Base-by-base conservation (phyloP, 2,797 vertebrate species). In the Spinus pinus region DNA sequence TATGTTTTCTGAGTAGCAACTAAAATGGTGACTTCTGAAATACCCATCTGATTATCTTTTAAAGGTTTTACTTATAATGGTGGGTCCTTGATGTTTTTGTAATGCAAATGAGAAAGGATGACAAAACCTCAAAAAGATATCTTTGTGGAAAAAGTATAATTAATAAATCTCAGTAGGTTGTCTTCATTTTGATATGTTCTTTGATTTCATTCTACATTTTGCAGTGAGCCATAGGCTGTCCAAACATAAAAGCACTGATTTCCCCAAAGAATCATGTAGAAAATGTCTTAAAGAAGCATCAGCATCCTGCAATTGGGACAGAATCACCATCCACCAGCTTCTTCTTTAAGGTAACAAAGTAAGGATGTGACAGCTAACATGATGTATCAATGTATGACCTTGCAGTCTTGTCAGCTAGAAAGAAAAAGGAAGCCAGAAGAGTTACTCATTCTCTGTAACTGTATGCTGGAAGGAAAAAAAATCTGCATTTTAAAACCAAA, bases 71-170 rank as follows among this genome's bases (percentile, higher is more conserved):
- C 24, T 93, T 86, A 51, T 67, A 89, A 54, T 50, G 46, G 30
- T 83, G 37, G 24, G 46, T 81, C 49, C 57, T 92, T 95, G 81
- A 85, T 92, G 16, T 6, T 82, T 96, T 90, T 91, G 50, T 95
- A 81, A 91, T 96, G 94, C 73, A 94, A 95, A 95, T 94, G 14
- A 31, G 47, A 93, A 91, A 88, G 14, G n/a, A 95, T 83, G 89
- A 92, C 57, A 94, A 88, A 94, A 82, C 33, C 75, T 96, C 81
- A 95, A 93, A 95, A 75, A 88, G 24, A 61, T 24, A 8, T 88
- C 58, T 79, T 79, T 81, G 31, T 58, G 50, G 78, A 56, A 88
- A 88, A 91, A 80, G 39, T 61, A 18, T 80, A 84, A 93, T 96
- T 90, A 95, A 83, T 92, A 85, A 77, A 93, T 86, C 88, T 90